These are phyloP conservation scores for Epinotia ramella DNA, from an alignment of 2,888 invertebrate species.

Conservation along the genomic window DNA sequence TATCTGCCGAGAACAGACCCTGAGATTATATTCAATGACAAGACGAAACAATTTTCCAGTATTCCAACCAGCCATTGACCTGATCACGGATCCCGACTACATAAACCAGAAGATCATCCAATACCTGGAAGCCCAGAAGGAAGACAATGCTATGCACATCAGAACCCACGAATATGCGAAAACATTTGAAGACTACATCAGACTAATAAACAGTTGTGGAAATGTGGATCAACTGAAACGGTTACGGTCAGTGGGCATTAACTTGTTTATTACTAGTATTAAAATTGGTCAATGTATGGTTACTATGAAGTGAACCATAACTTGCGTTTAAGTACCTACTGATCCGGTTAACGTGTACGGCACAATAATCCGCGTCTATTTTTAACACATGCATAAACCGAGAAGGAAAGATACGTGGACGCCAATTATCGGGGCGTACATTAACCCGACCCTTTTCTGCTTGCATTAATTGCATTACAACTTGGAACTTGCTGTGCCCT, in stretches of 20 bases:
- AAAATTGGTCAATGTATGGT: background rate
- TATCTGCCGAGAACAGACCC: too few relatives aligned
- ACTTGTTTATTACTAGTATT: conserved; percentile 22
- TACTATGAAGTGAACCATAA: background rate
- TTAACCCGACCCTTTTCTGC: too few relatives aligned
- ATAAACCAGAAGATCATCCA: conserved; percentile 94
- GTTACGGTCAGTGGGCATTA: conserved; percentile 86
- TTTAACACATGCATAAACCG: too few relatives aligned
- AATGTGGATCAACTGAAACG: conserved; percentile 93
- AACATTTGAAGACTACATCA: conserved; percentile 95
- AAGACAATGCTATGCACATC: conserved; percentile 91
- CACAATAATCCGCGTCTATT: too few relatives aligned
- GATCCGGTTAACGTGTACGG: too few relatives aligned
- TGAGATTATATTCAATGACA: too few relatives aligned
- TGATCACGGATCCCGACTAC: conserved; percentile 95
- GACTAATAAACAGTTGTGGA: conserved; percentile 92
- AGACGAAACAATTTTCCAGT: conserved; percentile 80
- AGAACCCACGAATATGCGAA: conserved; percentile 95
- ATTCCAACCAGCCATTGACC: conserved; percentile 92
- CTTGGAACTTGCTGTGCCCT: too few relatives aligned
- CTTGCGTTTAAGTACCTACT: too few relatives aligned
- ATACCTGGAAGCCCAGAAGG: conserved; percentile 93
- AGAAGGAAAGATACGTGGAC: too few relatives aligned
- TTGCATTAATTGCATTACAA: too few relatives aligned
- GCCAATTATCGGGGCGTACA: too few relatives aligned